Base-by-base conservation (phyloP, 2,113 vertebrate genomes). In the Pangasianodon gigas region DNA sequence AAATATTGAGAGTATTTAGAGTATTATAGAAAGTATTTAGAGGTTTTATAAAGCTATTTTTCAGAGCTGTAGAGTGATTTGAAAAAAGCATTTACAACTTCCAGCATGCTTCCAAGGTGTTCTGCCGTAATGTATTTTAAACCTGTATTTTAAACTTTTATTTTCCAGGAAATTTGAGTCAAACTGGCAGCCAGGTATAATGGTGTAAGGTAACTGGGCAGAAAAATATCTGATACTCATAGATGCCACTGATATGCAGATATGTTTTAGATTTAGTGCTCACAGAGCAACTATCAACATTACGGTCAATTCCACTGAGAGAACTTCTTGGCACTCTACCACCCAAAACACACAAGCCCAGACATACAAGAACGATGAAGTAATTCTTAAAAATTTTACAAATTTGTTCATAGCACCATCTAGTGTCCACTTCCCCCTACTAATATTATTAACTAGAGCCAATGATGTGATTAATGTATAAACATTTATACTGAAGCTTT, bases 341-440 rank as follows among this genome's bases (percentile, higher is more conserved):
- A 83, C 8, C 6, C 18, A 32, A 82, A 54, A 82, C 29, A 41
- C 52, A 83, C 81, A 83, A 54, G 32, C 58, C 32, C 8, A 65
- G 82, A 84, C 41, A 62, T 3, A 41, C 4, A 10, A 62, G 51
- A 54, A 10, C 14, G 6, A 32, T 32, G 18, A 62, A 84, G 32
- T 6, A 9, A 58, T 37, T 41, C 37, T 84, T 44, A 13, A 4
- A 14, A 5, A 48, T 67, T 48, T 85, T 6, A 67, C 26, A 62
- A 62, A 85, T 85, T 41, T 19, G 24, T 60, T 37, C 52, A 32
- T 84, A 67, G 84, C 84, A 6, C 84, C 84, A 85, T 67, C 84
- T 85, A 67, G 84, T 85, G 84, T n/a, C 24, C 58, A n/a, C 11
- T 48, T 11, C 1, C 32, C 3, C 4, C 58, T 16, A 51, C 46